Evolutionary conservation across 1,140 invertebrate species (phyloP), one percentile per base, ranked within the genome.

Genomic region (Parasteatoda tepidariorum): DNA sequence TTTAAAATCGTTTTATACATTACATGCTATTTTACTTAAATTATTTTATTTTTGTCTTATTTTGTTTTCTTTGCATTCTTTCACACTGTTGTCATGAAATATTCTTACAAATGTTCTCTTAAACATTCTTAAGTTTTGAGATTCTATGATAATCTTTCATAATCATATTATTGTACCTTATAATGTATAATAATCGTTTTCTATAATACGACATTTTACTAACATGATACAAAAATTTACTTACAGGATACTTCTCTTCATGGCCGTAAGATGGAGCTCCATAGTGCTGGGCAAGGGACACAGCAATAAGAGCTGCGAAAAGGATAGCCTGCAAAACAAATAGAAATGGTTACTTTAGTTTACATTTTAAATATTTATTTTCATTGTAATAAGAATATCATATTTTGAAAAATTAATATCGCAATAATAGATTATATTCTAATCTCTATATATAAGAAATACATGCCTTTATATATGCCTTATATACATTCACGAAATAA

Each of bases 261-360:
- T 79, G 34, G 22, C 41, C 70, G 22, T 73, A 73, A 7, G 18
- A 9, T 7, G 57, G 38, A 34, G 78, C 78, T 24, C 78, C 78
- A 26, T 82, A 82, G 67, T 82, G 78, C 26, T 82, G 78, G 54
- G 78, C 78, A n/a, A 82, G 78, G 24, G 78, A 59, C 22, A 82
- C 67, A 15, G 54, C 78, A 70, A 67, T 54, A 61, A 82, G 78
- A 61, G 78, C 78, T 59, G 78, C 78, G 55, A 82, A 13, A 11
- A 82, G 78, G 48, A 82, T 7, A 71, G 71, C 78, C 78, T 82
- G 26, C 2, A 71, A 71, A 59, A 28, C 0, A 1, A 28, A 34
- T 26, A 30, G n/a, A 31, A 48, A 22, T 2, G 6, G 24, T 57
- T 11, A 3, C 54, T n/a, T 57, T 57, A 22, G n/a, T n/a, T n/a